These are phyloP conservation scores for Temnothorax unifasciatus DNA, from an alignment of 2,888 invertebrate species.

Conservation along the genomic window DNA sequence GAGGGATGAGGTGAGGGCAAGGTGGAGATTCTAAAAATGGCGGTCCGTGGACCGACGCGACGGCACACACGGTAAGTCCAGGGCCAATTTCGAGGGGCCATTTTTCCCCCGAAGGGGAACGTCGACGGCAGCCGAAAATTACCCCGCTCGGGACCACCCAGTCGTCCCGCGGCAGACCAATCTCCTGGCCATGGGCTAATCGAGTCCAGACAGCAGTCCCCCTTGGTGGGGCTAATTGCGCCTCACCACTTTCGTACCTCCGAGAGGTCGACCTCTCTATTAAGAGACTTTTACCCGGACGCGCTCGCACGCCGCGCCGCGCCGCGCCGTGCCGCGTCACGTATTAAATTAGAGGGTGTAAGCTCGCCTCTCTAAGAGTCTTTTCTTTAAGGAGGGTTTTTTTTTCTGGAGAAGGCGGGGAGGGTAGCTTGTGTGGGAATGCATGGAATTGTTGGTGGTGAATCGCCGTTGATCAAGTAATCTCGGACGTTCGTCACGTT, in stretches of 20 bases:
- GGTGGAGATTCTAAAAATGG: conserved; percentile 51
- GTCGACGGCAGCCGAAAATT: conserved; percentile 83
- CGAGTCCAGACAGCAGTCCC: conserved; percentile 76
- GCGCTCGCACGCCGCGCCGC: conserved; percentile 43
- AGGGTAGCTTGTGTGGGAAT: conserved; percentile 40
- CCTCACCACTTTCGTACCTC: conserved; percentile 76
- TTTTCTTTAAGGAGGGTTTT: conserved; percentile 48
- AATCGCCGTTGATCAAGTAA: conserved; percentile 38
- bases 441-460: conserved; percentile 27
- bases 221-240: conserved; percentile 84
- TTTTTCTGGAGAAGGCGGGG: background rate
- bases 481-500: conserved; percentile 25
- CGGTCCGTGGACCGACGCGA: conserved; percentile 34
- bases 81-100: conserved; percentile 80
- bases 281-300: conserved; percentile 75
- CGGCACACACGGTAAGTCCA: conserved; percentile 49
- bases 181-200: conserved; percentile 83
- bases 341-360: conserved; percentile 76
- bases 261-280: conserved; percentile 78
- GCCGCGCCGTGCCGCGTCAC: conserved; percentile 67
- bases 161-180: conserved; percentile 81
- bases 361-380: conserved; percentile 63
- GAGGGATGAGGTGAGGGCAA: conserved; percentile 9
- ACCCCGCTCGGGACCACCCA: conserved; percentile 84
- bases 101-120: conserved; percentile 79